phyloP scores from a whole-genome alignment of 2,113 vertebrate species.

The Mystacornis crossleyi region DNA sequence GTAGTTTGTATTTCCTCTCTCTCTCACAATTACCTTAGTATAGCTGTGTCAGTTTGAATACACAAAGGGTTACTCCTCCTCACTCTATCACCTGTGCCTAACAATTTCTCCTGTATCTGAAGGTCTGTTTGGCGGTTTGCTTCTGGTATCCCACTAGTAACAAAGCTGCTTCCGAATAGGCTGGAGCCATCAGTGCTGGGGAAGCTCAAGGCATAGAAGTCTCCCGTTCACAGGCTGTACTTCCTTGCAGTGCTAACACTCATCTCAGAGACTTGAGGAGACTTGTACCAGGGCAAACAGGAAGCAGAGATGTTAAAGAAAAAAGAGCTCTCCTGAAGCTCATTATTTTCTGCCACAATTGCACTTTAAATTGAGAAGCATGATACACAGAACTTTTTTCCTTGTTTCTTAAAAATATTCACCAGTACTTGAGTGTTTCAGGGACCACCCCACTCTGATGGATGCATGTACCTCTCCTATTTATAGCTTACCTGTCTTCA shows the following conservation, averaged over 20 bases:
- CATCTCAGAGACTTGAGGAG: background rate
- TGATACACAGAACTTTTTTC: background rate
- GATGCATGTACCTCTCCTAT: conserved; percentile 21
- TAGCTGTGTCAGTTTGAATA: background rate
- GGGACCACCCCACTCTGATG: background rate
- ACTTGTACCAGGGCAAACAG: background rate
- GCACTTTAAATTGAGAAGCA: conserved; percentile 40
- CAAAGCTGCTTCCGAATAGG: background rate
- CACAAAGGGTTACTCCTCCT: background rate
- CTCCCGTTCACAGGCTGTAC: background rate
- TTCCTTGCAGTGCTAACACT: background rate
- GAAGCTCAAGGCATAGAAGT: background rate
- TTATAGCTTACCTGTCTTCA: conserved; percentile 37
- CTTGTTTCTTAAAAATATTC: conserved; percentile 10
- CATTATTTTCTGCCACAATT: background rate
- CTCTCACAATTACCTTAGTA: background rate
- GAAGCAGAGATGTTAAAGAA: background rate
- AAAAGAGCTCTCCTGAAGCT: background rate
- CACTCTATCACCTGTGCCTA: background rate
- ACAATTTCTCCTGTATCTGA: background rate
- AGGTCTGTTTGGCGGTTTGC: background rate
- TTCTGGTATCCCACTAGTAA: background rate
- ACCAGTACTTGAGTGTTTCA: conserved; percentile 22
- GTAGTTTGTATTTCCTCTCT: background rate
- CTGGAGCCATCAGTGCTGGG: background rate